These are phyloP conservation scores for Syngnathus scovelli DNA, from an alignment of 2,113 vertebrate genomes.

Conservation along the genomic window DNA sequence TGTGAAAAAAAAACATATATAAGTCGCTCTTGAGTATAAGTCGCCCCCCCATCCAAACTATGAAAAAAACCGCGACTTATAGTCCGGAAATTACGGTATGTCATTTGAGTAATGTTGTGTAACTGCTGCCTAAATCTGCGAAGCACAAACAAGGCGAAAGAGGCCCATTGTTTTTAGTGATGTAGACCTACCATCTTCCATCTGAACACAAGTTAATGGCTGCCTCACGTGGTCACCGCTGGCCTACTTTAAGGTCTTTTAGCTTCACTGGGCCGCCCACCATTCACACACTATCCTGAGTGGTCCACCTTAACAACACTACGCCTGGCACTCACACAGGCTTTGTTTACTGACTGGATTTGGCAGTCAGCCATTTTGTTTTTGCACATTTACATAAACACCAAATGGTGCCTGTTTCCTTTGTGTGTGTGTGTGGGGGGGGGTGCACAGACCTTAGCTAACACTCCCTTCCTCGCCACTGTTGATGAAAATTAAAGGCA, in stretches of 20 bases:
- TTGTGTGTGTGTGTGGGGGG: slow-evolving; percentile 27
- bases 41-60: no score
- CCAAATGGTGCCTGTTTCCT: slow-evolving; percentile 66
- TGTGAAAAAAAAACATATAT: no score
- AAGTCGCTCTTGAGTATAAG: no score
- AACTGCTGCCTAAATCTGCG: neutral
- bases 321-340: slow-evolving; percentile 55
- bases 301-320: slow-evolving; percentile 60
- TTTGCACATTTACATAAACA: slow-evolving; percentile 69
- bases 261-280: neutral
- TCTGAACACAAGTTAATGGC: slow-evolving; percentile 47
- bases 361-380: slow-evolving; percentile 73
- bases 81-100: no score
- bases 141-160: neutral
- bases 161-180: slow-evolving; percentile 35
- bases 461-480: slow-evolving; percentile 39
- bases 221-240: slow-evolving; percentile 41
- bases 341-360: slow-evolving; percentile 71
- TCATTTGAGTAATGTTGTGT: neutral
- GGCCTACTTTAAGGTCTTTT: slow-evolving; percentile 53
- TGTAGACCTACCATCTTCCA: slow-evolving; percentile 30
- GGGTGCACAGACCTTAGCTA: slow-evolving; percentile 31
- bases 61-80: no score
- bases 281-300: slow-evolving; percentile 32
- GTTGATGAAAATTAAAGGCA: slow-evolving; percentile 52